Percentiles rank a stretch among this genome's conserved stretches.
Evolutionary conservation across 2,888 invertebrate species (phyloP).

Genomic region (Chalcis sispes): DNA sequence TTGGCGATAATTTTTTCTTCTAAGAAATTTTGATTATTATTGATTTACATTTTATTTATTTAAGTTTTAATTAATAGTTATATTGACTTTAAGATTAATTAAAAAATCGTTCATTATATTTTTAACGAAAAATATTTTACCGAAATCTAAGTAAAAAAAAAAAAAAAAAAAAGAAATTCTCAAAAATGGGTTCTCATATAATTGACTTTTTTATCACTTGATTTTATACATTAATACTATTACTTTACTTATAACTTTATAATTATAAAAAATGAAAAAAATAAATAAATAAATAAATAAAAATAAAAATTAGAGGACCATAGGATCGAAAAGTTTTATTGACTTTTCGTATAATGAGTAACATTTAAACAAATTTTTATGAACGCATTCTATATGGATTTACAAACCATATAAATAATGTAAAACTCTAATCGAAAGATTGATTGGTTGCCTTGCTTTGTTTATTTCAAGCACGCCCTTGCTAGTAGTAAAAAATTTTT

Average conservation of each 20-base stretch:
- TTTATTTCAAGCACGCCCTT: slow-evolving; percentile 61
- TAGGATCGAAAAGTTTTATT: slow-evolving; percentile 57
- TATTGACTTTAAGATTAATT: slow-evolving; percentile 15
- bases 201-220: too few species aligned
- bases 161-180: too few species aligned
- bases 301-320: slow-evolving; percentile 60
- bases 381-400: slow-evolving; percentile 43
- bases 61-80: slow-evolving; percentile 7
- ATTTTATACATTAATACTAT: too few species aligned
- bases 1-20: slow-evolving; percentile 12
- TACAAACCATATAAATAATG: slow-evolving; percentile 39
- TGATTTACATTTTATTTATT: not conserved
- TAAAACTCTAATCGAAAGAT: slow-evolving; percentile 55
- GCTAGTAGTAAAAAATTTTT: slow-evolving; percentile 64
- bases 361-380: slow-evolving; percentile 39
- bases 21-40: not conserved
- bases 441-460: slow-evolving; percentile 59
- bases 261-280: too few species aligned
- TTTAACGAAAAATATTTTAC: not conserved
- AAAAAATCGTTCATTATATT: not conserved
- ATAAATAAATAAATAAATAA: too few species aligned
- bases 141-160: too few species aligned
- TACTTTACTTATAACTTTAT: too few species aligned
- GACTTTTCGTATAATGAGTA: slow-evolving; percentile 51
- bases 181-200: too few species aligned